Base-by-base conservation (phyloP, 2,113 vertebrate genomes). In the Pollachius pollachius region DNA sequence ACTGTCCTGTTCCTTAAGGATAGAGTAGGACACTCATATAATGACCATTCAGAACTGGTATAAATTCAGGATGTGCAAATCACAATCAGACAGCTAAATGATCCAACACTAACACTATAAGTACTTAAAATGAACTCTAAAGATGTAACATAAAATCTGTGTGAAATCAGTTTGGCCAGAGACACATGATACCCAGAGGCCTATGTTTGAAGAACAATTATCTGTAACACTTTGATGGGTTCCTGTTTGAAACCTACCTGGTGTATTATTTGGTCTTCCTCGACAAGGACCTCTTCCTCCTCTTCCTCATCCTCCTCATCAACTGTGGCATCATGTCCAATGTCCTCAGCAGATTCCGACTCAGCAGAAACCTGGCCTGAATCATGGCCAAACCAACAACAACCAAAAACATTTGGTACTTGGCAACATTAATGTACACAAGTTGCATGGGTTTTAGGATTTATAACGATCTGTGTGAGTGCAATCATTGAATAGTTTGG, bases 241-340 rank as follows among this genome's bases (percentile, higher is more conserved):
- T 15, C 21, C 19, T 27, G 7, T 48, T 52, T 0, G 16, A 54
- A 18, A 83, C 85, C 62, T 73, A 92, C 92, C 16, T 80, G n/a
- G 0, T 75, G 71, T 72, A 86, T 82, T 1, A 88, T 81, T 60
- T 90, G 89, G 68, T 91, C 82, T 60, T 93, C 91, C 57, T 91
- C 90, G 37, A 89, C 79, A 0, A 90, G 80, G 12, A 80, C 81
- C 23, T 87, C 89, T 0, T 92, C 80, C 3, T 87, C 85, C 0
- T 87, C 91, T 0, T 89, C 87, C 1, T 91, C 89, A 16, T 92
- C 91, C 27, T 92, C 92, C 18, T 92, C 92, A 58, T 93, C 91
- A 2, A 89, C 81, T 0, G 83, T 85, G 57, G 79, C 82, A 52
- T 92, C 90, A 15, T 63, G 17, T 9, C 80, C 77, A 0, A 59